Conservation (phyloP, 2,797 vertebrate species). For the Delichon dasypus region DNA sequence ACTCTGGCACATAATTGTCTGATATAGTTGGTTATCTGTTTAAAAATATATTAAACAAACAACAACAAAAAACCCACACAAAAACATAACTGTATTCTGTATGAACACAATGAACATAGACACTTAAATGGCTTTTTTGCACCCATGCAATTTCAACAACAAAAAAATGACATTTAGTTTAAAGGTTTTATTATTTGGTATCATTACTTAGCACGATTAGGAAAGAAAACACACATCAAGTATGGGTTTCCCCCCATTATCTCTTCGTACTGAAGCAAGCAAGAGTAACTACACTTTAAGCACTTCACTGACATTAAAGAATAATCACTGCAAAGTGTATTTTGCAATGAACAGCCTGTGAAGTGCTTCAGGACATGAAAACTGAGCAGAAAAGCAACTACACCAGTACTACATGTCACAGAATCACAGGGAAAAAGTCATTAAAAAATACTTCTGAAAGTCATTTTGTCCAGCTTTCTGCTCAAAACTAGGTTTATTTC, state of each 20-base stretch:
- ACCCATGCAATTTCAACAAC: background rate
- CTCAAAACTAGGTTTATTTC: background rate
- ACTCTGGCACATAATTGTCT: background rate
- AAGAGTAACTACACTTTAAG: background rate
- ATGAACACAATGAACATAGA: background rate
- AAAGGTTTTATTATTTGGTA: background rate
- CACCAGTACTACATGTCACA: background rate
- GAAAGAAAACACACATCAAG: fast-evolving
- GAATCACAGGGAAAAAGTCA: fast-evolving
- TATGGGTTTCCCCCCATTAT: background rate
- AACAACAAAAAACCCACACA: background rate
- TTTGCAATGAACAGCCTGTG: background rate
- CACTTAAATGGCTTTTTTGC: background rate
- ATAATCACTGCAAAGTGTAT: background rate
- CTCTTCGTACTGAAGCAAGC: background rate
- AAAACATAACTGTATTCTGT: background rate
- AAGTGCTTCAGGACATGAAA: background rate
- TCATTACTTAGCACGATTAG: background rate
- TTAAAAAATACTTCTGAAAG: background rate
- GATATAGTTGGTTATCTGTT: background rate
- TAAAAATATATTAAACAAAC: background rate
- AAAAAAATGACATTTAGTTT: background rate
- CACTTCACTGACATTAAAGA: background rate
- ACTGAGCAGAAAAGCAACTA: background rate
- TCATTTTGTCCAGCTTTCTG: background rate